Conservation (phyloP, 2,113 vertebrate genomes). For the Recurvirostra avosetta region DNA sequence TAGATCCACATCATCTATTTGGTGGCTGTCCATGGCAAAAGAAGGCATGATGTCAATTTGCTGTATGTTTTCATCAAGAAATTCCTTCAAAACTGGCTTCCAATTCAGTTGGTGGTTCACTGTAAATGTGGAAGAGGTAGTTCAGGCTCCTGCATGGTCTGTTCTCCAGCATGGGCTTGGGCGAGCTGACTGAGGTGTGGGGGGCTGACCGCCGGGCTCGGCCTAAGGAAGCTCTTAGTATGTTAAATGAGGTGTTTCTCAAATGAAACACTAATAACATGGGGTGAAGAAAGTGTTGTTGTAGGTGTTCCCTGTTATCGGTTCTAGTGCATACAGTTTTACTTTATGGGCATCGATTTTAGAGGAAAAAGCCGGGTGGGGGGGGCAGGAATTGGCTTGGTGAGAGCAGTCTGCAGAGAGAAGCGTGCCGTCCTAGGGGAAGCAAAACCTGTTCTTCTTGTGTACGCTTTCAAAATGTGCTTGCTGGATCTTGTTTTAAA, state of each 20-base stretch:
- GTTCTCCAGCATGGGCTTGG: accelerated
- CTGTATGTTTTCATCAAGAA: neutral
- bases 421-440: neutral
- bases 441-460: neutral
- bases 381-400: no score
- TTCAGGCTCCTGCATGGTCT: neutral
- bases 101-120: neutral
- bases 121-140: neutral
- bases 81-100: neutral
- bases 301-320: neutral
- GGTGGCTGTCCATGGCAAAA: neutral
- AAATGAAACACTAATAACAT: neutral
- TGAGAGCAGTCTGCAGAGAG: neutral
- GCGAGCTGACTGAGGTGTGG: neutral
- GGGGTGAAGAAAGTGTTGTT: neutral
- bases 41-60: neutral
- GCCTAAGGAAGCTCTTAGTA: neutral
- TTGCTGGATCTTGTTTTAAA: neutral
- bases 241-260: neutral
- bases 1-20: neutral
- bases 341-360: neutral
- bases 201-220: neutral
- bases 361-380: neutral
- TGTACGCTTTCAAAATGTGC: neutral
- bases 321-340: neutral